A percentile compares a stretch with the other conserved stretches of the same genome.
Evolutionary conservation across 2,888 invertebrate species (phyloP).

Genomic region (Orthosia cruda): DNA sequence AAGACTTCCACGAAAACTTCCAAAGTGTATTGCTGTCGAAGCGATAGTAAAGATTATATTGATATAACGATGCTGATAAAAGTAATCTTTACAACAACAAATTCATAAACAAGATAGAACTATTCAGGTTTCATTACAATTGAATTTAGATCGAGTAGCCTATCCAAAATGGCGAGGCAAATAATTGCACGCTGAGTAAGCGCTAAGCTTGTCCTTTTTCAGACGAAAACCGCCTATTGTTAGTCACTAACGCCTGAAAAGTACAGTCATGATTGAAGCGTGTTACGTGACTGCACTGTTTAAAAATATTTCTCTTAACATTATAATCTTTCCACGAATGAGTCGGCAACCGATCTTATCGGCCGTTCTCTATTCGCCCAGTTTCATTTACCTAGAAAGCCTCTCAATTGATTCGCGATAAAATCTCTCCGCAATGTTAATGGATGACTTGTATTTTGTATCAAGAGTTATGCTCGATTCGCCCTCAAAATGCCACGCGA

Average conservation of each 20-base stretch:
- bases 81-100: constrained; percentile 48
- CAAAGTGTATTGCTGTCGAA: constrained; percentile 8
- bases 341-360: constrained; percentile 71
- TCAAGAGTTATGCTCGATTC: constrained; percentile 71
- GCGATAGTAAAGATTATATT: constrained; percentile 43
- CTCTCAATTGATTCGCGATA: constrained; percentile 70
- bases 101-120: constrained; percentile 31
- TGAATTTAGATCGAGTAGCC: constrained; percentile 7
- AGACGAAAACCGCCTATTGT: constrained; percentile 60
- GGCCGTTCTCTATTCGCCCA: constrained; percentile 51
- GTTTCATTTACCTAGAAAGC: constrained; percentile 70
- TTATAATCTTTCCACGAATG: constrained; percentile 67
- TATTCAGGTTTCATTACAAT: background rate
- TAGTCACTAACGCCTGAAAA: constrained; percentile 49
- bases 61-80: constrained; percentile 29
- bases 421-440: constrained; percentile 64
- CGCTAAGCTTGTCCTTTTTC: constrained; percentile 49
- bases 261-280: constrained; percentile 41
- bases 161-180: constrained; percentile 12
- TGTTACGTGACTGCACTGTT: constrained; percentile 65
- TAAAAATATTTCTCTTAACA: constrained; percentile 55
- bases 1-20: constrained; percentile 33
- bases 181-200: constrained; percentile 8
- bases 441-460: constrained; percentile 69
- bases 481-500: constrained; percentile 74